Evolutionary conservation across 2,113 vertebrate genomes (phyloP).

Genomic region (Labrus mixtus): DNA sequence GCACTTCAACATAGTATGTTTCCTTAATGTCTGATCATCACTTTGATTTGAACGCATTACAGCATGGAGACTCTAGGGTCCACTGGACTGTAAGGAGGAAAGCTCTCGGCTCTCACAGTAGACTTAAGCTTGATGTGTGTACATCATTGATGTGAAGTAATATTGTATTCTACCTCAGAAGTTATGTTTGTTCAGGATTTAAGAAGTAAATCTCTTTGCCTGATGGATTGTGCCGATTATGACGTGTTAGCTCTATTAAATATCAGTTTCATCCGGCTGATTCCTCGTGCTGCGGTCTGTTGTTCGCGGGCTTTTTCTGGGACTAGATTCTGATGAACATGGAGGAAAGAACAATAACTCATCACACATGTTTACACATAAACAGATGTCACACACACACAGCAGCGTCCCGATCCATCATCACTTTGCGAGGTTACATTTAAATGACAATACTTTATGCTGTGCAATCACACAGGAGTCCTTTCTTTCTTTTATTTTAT

Average conservation of each 20-base stretch:
- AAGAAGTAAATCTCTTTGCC: neutral
- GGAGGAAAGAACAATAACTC: slow-evolving; percentile 68
- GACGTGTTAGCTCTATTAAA: slow-evolving; percentile 20
- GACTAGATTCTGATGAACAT: slow-evolving; percentile 67
- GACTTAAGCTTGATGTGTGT: neutral
- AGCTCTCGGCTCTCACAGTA: no score
- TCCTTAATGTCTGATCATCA: no score
- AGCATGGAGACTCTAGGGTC: no score
- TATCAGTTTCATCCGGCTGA: slow-evolving; percentile 51
- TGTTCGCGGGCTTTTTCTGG: slow-evolving; percentile 41
- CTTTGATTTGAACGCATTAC: no score
- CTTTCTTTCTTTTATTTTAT: slow-evolving; percentile 71
- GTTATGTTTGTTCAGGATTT: neutral
- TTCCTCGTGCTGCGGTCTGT: slow-evolving; percentile 12
- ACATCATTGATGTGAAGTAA: neutral
- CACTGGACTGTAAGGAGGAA: no score
- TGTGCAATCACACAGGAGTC: slow-evolving; percentile 74
- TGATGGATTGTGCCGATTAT: slow-evolving; percentile 3
- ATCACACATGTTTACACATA: slow-evolving; percentile 56
- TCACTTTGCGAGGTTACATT: slow-evolving; percentile 59
- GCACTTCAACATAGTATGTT: no score
- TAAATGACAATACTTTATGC: slow-evolving; percentile 81
- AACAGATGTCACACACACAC: slow-evolving; percentile 46
- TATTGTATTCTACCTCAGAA: slow-evolving; percentile 5
- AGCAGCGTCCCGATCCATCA: slow-evolving; percentile 50